phyloP scores from a whole-genome alignment of 2,888 invertebrate genomes.

The Lasioglossum malachurum region DNA sequence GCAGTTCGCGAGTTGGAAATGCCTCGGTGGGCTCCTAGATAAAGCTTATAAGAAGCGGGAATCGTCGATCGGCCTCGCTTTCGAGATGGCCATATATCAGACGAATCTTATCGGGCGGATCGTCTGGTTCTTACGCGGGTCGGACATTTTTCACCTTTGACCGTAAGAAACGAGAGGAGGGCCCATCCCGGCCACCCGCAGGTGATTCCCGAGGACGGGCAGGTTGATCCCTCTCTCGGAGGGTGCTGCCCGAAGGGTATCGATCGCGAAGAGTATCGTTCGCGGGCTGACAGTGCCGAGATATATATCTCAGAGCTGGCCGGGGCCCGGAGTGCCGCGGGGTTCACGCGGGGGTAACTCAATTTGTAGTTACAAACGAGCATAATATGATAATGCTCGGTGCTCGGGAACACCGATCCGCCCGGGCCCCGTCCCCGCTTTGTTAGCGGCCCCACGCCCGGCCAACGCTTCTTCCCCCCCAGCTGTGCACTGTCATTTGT shows the following conservation, averaged over 20 bases:
- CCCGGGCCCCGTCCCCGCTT: slow-evolving; percentile 63
- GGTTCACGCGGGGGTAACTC: slow-evolving; percentile 82
- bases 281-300: slow-evolving; percentile 74
- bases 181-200: slow-evolving; percentile 61
- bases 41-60: not conserved
- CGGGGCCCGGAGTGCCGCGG: slow-evolving; percentile 53
- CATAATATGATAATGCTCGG: slow-evolving; percentile 83
- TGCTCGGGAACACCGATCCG: slow-evolving; percentile 53
- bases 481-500: slow-evolving; percentile 81
- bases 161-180: slow-evolving; percentile 39
- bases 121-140: slow-evolving; percentile 49
- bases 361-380: slow-evolving; percentile 84
- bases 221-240: slow-evolving; percentile 56
- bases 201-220: slow-evolving; percentile 53
- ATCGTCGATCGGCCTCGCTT: slow-evolving; percentile 10
- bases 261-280: slow-evolving; percentile 76
- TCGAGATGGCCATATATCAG: slow-evolving; percentile 17
- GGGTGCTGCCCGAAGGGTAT: slow-evolving; percentile 68
- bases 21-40: not conserved
- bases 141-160: slow-evolving; percentile 63
- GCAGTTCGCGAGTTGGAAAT: not conserved
- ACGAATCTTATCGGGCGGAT: slow-evolving; percentile 52
- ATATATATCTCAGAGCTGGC: slow-evolving; percentile 71
- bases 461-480: slow-evolving; percentile 72
- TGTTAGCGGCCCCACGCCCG: slow-evolving; percentile 65